Conservation (phyloP, 1,140 invertebrate species). For the Brachionus sp. region DNA sequence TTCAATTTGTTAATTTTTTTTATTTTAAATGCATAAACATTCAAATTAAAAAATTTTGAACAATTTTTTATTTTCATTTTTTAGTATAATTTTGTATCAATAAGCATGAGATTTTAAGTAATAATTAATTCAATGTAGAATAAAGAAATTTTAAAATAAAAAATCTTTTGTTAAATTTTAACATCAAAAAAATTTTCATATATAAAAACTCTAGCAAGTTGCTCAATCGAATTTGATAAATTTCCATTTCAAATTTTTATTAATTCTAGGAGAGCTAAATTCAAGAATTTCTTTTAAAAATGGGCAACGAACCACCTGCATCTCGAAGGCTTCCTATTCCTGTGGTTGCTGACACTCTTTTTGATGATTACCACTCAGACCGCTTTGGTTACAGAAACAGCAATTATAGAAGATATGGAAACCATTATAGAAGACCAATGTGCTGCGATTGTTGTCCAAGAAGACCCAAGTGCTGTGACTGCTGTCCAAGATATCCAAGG, state of each 20-base stretch:
- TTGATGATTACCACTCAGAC: background rate
- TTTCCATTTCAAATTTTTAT: background rate
- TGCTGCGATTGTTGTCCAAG: background rate
- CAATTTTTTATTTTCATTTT: background rate
- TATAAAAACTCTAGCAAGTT: background rate
- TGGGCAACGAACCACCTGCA: background rate
- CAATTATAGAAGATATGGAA: background rate
- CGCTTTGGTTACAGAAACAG: background rate
- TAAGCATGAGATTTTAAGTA: background rate
- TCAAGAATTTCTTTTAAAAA: background rate
- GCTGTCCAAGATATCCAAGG: background rate
- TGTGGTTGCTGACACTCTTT: background rate
- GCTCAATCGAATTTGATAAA: background rate
- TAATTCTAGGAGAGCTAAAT: too few species aligned
- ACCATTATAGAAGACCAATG: background rate
- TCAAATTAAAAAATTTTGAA: background rate
- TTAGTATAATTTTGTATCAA: background rate
- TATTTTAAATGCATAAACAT: background rate
- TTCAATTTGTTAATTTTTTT: background rate
- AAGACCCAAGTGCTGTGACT: background rate
- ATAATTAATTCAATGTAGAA: background rate
- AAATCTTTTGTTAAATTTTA: background rate
- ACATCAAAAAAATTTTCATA: background rate
- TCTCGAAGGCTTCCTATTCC: background rate
- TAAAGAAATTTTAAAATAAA: background rate